phyloP scores from a whole-genome alignment of 1,140 invertebrate genomes.

The Drosophila rufa region DNA sequence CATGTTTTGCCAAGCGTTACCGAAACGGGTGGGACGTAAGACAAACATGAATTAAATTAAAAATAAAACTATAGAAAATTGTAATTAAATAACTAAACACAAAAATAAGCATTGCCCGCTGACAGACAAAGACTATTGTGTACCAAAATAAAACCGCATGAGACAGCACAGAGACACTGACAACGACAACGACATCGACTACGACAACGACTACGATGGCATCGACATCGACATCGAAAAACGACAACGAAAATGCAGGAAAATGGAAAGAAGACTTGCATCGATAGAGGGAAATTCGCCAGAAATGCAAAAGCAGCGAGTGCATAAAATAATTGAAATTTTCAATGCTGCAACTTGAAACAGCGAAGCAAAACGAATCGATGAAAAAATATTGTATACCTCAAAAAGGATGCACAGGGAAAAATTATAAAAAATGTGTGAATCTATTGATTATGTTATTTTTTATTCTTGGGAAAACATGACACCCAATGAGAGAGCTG shows the following conservation, averaged over 20 bases:
- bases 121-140: constrained; percentile 62
- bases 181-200: constrained; percentile 23
- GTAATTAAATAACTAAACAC: constrained; percentile 76
- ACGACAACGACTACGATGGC: constrained; percentile 22
- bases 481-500: no score
- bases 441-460: no score
- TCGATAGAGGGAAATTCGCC: constrained; percentile 38
- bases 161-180: constrained; percentile 40
- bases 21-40: constrained; percentile 27
- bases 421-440: not conserved
- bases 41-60: constrained; percentile 72
- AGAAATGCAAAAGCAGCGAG: constrained; percentile 37
- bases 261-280: constrained; percentile 28
- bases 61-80: constrained; percentile 73
- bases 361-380: constrained; percentile 18
- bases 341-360: constrained; percentile 52
- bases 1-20: constrained; percentile 56
- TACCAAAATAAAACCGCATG: constrained; percentile 63
- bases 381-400: not conserved
- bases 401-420: not conserved
- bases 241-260: constrained; percentile 11
- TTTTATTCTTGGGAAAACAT: no score
- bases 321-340: constrained; percentile 54
- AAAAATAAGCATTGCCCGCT: constrained; percentile 58
- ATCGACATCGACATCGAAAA: constrained; percentile 30